Evolutionary conservation across 2,113 vertebrate species (phyloP).

Genomic region (Sporophila hypoxantha): DNA sequence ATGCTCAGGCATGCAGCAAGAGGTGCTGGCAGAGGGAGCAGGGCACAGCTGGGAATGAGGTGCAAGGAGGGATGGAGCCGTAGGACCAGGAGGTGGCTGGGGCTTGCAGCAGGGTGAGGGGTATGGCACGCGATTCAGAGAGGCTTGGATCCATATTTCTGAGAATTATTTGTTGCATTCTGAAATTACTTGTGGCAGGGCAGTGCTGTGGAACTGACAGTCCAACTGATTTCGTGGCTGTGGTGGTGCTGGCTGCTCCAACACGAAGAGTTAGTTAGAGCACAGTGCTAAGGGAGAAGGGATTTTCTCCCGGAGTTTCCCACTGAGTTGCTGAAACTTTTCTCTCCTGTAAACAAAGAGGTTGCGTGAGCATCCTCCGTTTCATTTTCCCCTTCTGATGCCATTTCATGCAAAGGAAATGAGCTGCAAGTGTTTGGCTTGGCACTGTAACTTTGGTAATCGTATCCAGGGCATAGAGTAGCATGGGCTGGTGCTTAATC

Average conservation of each 20-base stretch:
- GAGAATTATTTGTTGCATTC: background rate
- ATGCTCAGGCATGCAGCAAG: rapidly evolving
- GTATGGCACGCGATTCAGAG: rapidly evolving
- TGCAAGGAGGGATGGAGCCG: rapidly evolving
- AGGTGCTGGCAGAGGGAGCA: background rate
- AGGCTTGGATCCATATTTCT: background rate
- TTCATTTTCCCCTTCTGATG: background rate
- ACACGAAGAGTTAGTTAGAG: rapidly evolving
- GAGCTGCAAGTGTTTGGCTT: slow-evolving; percentile 37
- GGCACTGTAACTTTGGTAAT: slow-evolving; percentile 43
- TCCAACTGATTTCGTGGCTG: background rate
- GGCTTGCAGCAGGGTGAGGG: rapidly evolving
- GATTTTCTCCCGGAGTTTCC: background rate
- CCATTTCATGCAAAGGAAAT: slow-evolving; percentile 28
- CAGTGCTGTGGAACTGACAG: background rate
- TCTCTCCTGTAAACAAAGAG: background rate
- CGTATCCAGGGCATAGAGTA: slow-evolving; percentile 51
- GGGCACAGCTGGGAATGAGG: no score
- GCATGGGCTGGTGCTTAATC: slow-evolving; percentile 43
- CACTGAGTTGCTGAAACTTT: background rate
- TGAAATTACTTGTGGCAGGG: background rate
- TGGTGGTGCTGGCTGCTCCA: background rate
- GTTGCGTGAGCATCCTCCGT: background rate
- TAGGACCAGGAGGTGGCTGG: background rate
- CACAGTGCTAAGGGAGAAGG: rapidly evolving